Percentiles rank a stretch among this genome's conserved stretches.
phyloP scores from a whole-genome alignment of 2,888 invertebrate species.

The Lasioglossum calceatum region DNA sequence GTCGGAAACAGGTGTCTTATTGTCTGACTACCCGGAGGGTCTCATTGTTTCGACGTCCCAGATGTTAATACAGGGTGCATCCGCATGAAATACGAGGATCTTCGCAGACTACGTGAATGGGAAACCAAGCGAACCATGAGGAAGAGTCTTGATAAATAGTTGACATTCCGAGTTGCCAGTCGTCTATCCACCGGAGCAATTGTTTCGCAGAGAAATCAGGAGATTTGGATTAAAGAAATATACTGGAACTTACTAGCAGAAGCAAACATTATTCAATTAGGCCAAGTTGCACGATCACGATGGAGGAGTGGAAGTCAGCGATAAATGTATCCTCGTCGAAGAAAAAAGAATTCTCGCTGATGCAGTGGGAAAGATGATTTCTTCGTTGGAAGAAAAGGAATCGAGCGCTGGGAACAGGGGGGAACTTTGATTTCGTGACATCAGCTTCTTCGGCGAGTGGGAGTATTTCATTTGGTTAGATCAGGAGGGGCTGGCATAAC shows the following conservation, averaged over 20 bases:
- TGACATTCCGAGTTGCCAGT: neutral
- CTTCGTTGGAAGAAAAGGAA: slow-evolving; percentile 46
- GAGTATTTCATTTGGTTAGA: slow-evolving; percentile 66
- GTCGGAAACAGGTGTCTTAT: slow-evolving; percentile 58
- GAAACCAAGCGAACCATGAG: slow-evolving; percentile 28
- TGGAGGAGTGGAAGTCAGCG: neutral
- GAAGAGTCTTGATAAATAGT: slow-evolving; percentile 22
- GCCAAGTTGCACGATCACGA: neutral
- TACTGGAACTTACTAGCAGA: neutral
- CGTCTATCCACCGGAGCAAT: neutral
- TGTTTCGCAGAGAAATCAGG: neutral
- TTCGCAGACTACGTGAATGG: slow-evolving; percentile 9
- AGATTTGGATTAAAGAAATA: neutral
- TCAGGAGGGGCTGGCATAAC: slow-evolving; percentile 60
- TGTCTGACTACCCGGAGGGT: slow-evolving; percentile 52
- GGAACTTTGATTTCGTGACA: slow-evolving; percentile 67
- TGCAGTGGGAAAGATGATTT: slow-evolving; percentile 50
- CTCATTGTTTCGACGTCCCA: slow-evolving; percentile 59
- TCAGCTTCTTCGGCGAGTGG: slow-evolving; percentile 59
- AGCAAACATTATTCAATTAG: slow-evolving; percentile 6
- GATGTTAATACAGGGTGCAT: slow-evolving; percentile 61
- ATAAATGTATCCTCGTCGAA: neutral
- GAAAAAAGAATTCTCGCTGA: slow-evolving; percentile 54
- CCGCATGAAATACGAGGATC: slow-evolving; percentile 55
- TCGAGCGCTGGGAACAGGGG: slow-evolving; percentile 1